Evolutionary conservation across 2,888 invertebrate species (phyloP).

Genomic region (Elysia crispata): DNA sequence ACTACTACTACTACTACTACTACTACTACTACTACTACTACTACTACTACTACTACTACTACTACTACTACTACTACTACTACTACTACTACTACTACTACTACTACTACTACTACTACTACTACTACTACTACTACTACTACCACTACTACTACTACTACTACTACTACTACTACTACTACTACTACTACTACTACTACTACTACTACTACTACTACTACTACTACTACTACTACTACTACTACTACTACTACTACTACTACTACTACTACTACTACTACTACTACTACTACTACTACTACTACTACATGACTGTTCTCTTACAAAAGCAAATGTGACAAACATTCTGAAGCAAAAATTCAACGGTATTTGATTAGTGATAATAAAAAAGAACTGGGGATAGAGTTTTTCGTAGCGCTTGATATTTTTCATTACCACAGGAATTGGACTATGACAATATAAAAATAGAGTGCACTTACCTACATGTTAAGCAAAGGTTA

Average conservation of each 20-base stretch:
- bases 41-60: slow-evolving; percentile 16
- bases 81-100: slow-evolving; percentile 19
- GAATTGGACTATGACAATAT: too few species aligned
- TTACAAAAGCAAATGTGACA: too few species aligned
- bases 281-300: too few species aligned
- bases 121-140: slow-evolving; percentile 16
- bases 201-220: slow-evolving; percentile 23
- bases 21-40: slow-evolving; percentile 19
- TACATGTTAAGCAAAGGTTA: too few species aligned
- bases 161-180: slow-evolving; percentile 19
- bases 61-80: slow-evolving; percentile 6
- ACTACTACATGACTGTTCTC: too few species aligned
- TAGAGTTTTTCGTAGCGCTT: too few species aligned
- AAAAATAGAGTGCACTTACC: too few species aligned
- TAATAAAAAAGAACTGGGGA: too few species aligned
- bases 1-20: slow-evolving; percentile 19
- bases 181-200: slow-evolving; percentile 17
- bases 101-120: slow-evolving; percentile 19
- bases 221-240: slow-evolving; percentile 25
- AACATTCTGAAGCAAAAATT: too few species aligned
- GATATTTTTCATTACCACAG: too few species aligned
- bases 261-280: neutral
- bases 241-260: slow-evolving; percentile 19
- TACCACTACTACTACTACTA: slow-evolving; percentile 16
- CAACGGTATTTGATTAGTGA: too few species aligned